Base-by-base conservation (phyloP, 2,113 vertebrate species). In the Potamarius usumacintae region DNA sequence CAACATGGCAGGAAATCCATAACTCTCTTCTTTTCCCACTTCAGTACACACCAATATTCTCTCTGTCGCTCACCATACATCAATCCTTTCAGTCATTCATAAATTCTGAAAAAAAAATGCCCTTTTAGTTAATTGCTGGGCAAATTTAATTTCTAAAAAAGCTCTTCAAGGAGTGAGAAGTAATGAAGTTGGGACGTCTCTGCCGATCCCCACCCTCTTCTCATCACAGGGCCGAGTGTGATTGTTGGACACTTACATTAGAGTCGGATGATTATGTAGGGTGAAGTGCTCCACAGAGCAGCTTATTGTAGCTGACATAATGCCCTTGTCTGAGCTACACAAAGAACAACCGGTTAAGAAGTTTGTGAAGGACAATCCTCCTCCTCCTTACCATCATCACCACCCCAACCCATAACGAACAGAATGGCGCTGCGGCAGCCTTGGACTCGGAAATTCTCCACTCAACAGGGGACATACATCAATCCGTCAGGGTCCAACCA, bases 361-460 rank as follows among this genome's bases (percentile, higher is more conserved):
- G 90, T 91, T 85, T 86, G 83, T 91, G 86, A 92, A 92, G 92
- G 92, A 91, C 90, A 88, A 85, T 50, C 48, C 85, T 57, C 18
- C 81, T 48, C 53, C 14, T 34, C 50, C 6, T 0, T n/a, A 8
- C 17, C 60, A 58, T 25, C n/a, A 57, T 0, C 67, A 12, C 8
- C 14, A 15, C 20, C 85, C 85, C 60, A 60, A 65, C 17, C 85
- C 50, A 42, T 27, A 57, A 58, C 63, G 82, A 87, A 91, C 74
- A 89, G 89, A 88, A 85, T 94, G 94, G 95, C 95, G 95, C 93
- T 92, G 93, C 93, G 85, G 5, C 83, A 92, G 95, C 96, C 96
- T 96, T 96, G 95, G 96, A 97, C 95, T 96, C 92, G 90, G 94
- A 96, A 80, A 96, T 96, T 94, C 96, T 94, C 63, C 93, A 93